A percentile compares a stretch with the other conserved stretches of the same genome.
Conservation (phyloP, 2,113 vertebrate genomes). For the Syngnathus scovelli region DNA sequence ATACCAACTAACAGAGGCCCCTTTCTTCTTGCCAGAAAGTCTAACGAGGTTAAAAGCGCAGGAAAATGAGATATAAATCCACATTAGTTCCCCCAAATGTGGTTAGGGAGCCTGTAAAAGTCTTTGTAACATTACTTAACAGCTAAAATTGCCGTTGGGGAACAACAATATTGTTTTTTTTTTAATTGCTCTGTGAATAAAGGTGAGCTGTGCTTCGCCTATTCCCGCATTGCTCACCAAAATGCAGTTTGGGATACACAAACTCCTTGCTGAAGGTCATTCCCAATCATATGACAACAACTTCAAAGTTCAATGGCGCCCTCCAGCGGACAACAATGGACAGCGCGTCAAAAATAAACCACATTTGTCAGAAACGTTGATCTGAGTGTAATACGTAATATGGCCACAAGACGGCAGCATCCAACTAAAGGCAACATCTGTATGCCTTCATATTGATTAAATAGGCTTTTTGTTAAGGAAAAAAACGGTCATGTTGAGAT, state of each 20-base stretch:
- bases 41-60: neutral
- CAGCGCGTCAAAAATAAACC: neutral
- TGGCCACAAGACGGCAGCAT: conserved; percentile 47
- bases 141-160: neutral
- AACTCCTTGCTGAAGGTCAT: neutral
- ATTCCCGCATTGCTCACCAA: neutral
- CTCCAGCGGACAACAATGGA: neutral
- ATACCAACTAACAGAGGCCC: neutral
- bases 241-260: neutral
- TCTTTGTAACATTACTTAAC: neutral
- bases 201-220: neutral
- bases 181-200: too few relatives aligned
- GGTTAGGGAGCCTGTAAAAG: conserved; percentile 9
- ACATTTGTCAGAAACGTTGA: neutral
- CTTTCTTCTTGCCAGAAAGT: neutral
- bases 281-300: neutral
- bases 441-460: neutral
- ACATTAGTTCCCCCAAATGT: neutral
- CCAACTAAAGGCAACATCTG: conserved; percentile 11
- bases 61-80: conserved; percentile 11
- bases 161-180: neutral
- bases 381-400: neutral
- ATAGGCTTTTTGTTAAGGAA: neutral
- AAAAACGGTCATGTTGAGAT: too few relatives aligned
- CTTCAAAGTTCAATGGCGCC: neutral